phyloP scores from a whole-genome alignment of 2,113 vertebrate genomes.

The Zosterops lateralis region DNA sequence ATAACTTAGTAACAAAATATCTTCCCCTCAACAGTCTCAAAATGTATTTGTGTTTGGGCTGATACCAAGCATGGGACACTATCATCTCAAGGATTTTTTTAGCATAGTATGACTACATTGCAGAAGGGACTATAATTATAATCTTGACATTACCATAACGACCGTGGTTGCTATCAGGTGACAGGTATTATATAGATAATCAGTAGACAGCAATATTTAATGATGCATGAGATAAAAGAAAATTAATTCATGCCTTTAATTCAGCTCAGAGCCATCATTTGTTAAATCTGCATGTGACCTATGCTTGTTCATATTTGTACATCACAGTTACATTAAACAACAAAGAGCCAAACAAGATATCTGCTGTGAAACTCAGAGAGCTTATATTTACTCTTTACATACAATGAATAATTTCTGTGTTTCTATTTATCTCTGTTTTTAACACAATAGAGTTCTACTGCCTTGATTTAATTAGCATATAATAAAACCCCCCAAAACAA shows the following conservation, averaged over 20 bases:
- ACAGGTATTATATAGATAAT: conserved; percentile 57
- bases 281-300: neutral
- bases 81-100: neutral
- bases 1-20: neutral
- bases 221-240: conserved; percentile 37
- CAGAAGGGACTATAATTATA: conserved; percentile 51
- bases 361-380: neutral
- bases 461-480: neutral
- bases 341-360: neutral
- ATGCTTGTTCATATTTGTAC: neutral
- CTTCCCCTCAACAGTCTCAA: neutral
- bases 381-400: neutral
- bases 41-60: neutral
- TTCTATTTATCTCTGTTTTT: neutral
- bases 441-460: neutral
- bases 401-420: neutral
- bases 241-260: conserved; percentile 42
- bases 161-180: conserved; percentile 52
- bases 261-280: neutral
- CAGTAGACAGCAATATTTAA: conserved; percentile 50
- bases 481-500: neutral
- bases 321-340: neutral
- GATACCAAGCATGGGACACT: neutral
- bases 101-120: conserved; percentile 3
- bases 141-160: conserved; percentile 55